These are phyloP conservation scores for Rhizomys pruinosus DNA, from an alignment of 2,113 vertebrate species.

Conservation along the genomic window DNA sequence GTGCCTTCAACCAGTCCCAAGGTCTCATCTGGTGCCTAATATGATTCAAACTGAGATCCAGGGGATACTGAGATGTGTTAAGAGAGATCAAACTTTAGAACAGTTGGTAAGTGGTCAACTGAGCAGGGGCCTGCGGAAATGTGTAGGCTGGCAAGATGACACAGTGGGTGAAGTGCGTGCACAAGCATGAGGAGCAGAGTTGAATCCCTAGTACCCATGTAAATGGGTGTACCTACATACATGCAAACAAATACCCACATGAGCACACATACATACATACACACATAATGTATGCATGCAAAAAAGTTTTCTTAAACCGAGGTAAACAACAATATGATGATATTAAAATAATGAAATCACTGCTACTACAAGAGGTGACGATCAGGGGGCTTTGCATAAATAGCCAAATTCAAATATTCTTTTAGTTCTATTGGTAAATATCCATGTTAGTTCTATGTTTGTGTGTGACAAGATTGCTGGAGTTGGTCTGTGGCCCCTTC, in stretches of 20 bases:
- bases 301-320: background rate
- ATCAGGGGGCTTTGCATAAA: background rate
- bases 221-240: background rate
- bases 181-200: no score
- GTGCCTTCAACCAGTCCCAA: fast-evolving
- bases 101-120: background rate
- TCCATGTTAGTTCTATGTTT: background rate
- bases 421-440: no score
- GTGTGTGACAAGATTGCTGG: background rate
- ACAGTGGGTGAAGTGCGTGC: background rate
- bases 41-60: background rate
- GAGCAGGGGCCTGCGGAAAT: no score
- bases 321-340: background rate
- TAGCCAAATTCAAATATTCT: background rate
- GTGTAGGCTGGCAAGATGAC: no score
- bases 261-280: background rate
- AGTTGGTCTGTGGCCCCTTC: fast-evolving
- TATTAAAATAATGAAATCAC: background rate
- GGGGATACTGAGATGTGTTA: fast-evolving
- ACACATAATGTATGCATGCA: background rate
- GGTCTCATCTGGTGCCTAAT: background rate
- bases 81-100: background rate
- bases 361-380: background rate
- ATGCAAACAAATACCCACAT: background rate
- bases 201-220: background rate